phyloP scores from a whole-genome alignment of 2,113 vertebrate species.

The Gnathochromis pfefferi region DNA sequence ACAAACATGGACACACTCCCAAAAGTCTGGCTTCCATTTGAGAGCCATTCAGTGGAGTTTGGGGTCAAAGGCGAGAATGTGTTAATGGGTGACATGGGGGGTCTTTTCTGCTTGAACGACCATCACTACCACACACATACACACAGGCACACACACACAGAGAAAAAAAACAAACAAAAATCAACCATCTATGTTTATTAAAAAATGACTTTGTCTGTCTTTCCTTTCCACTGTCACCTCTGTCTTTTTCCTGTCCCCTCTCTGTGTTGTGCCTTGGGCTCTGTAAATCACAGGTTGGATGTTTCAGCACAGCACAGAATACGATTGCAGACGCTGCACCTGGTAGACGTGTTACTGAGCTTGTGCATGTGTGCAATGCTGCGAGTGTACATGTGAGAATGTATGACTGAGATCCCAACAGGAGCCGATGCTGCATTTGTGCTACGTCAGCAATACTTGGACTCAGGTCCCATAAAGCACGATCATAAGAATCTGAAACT shows the following conservation, averaged over 20 bases:
- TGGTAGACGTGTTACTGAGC: slow-evolving; percentile 46
- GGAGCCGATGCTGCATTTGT: not conserved
- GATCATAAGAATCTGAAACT: not conserved
- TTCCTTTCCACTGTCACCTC: not conserved
- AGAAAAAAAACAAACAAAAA: not conserved
- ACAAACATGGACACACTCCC: slow-evolving; percentile 1
- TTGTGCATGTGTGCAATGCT: slow-evolving; percentile 5
- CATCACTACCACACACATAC: slow-evolving; percentile 34
- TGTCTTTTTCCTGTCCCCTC: not conserved
- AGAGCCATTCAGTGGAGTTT: slow-evolving; percentile 42
- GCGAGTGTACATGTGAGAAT: not conserved
- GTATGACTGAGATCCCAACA: not conserved
- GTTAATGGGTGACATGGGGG: slow-evolving; percentile 68
- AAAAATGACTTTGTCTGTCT: not conserved
- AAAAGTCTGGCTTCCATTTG: slow-evolving; percentile 67
- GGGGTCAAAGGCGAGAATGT: slow-evolving; percentile 60
- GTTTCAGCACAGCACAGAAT: slow-evolving; percentile 29
- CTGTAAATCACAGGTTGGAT: slow-evolving; percentile 49
- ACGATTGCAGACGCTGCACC: slow-evolving; percentile 51
- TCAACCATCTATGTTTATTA: not conserved
- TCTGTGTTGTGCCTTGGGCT: slow-evolving; percentile 30
- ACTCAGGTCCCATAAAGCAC: not conserved
- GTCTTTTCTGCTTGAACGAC: slow-evolving; percentile 61
- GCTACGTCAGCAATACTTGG: not conserved
- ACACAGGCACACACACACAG: not conserved